A percentile compares a stretch with the other conserved stretches of the same genome.
These are phyloP conservation scores for Fundulus diaphanus DNA, from an alignment of 2,797 vertebrate genomes.

Conservation along the genomic window DNA sequence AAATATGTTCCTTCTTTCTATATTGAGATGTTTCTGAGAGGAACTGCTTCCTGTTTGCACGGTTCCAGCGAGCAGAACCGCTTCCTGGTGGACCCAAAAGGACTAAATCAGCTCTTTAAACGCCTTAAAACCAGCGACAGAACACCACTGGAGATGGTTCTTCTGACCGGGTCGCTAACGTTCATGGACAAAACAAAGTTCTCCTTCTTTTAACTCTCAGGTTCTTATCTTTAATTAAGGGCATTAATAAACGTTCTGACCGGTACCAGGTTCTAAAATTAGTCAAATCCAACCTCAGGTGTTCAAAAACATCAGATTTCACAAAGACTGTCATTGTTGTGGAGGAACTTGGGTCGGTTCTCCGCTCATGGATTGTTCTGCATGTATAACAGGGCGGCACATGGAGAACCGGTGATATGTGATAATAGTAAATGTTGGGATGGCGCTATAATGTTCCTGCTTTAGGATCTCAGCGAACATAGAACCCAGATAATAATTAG, in stretches of 20 bases:
- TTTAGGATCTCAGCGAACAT: too few relatives aligned
- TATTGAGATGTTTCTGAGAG: background rate
- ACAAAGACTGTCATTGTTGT: too few relatives aligned
- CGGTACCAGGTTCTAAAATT: background rate
- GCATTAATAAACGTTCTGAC: background rate
- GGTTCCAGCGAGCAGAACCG: background rate
- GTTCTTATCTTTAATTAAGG: too few relatives aligned
- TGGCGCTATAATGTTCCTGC: too few relatives aligned
- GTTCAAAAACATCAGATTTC: background rate
- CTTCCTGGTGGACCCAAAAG: background rate
- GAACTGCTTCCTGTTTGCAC: background rate
- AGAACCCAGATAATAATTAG: too few relatives aligned
- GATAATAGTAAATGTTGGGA: too few relatives aligned
- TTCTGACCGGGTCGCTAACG: background rate
- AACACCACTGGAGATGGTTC: background rate
- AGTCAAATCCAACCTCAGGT: background rate
- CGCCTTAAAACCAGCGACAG: too few relatives aligned
- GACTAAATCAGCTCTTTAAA: background rate
- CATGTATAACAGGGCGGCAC: too few relatives aligned
- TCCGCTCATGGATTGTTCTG: too few relatives aligned
- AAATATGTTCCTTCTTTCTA: too few relatives aligned
- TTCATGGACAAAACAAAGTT: background rate
- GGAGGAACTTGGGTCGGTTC: too few relatives aligned
- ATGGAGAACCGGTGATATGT: too few relatives aligned
- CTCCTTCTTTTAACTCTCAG: background rate